Percentiles rank a stretch among this genome's conserved stretches.
Conservation (phyloP, 2,113 vertebrate genomes). For the Tachysurus vachellii region DNA sequence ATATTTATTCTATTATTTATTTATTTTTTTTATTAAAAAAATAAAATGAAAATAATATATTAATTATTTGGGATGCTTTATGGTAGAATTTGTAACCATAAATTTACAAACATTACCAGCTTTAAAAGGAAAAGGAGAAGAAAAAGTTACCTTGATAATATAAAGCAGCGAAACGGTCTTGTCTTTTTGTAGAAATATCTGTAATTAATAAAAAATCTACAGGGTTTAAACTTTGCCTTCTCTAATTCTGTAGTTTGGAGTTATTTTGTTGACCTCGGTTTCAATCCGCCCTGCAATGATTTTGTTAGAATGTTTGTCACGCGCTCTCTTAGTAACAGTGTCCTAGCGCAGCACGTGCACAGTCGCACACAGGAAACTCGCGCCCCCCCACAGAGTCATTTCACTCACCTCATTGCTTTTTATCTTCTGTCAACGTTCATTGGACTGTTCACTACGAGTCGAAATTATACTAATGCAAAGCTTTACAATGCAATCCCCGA, state of each 20-base stretch:
- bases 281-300: background rate
- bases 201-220: background rate
- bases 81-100: background rate
- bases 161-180: background rate
- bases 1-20: too few relatives aligned
- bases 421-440: background rate
- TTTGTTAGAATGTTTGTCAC: conserved; percentile 25
- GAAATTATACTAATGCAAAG: background rate
- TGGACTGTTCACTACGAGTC: background rate
- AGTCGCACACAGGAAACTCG: background rate
- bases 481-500: background rate
- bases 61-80: background rate
- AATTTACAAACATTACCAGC: background rate
- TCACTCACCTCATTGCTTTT: background rate
- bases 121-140: background rate
- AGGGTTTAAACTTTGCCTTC: background rate
- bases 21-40: too few relatives aligned
- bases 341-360: background rate
- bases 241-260: background rate
- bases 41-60: background rate
- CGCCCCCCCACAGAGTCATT: background rate
- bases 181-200: background rate
- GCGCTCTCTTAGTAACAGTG: conserved; percentile 25
- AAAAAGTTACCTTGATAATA: background rate
- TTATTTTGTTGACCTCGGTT: background rate